Conservation (phyloP, 2,113 vertebrate species). For the Boleophthalmus pectinirostris region DNA sequence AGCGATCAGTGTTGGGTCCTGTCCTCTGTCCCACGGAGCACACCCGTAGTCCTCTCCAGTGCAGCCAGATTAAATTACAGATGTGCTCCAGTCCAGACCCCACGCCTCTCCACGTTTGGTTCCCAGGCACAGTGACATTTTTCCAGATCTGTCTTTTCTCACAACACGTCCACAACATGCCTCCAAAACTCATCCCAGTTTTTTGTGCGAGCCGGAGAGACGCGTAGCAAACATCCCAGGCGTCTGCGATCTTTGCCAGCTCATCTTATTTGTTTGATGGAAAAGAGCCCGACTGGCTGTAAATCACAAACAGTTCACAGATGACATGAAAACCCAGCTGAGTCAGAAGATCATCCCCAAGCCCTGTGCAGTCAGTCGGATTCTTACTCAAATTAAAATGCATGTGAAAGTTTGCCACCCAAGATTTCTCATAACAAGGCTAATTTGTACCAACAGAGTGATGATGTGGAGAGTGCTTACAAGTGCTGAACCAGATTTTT, state of each 20-base stretch:
- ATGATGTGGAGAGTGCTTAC: too few species aligned
- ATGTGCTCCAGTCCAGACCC: constrained; percentile 56
- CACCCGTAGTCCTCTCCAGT: constrained; percentile 57
- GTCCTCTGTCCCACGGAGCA: constrained; percentile 52
- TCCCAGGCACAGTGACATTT: constrained; percentile 65
- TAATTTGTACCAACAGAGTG: not conserved
- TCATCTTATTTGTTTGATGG: constrained; percentile 54
- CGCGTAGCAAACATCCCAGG: constrained; percentile 41
- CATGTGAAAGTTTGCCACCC: not conserved
- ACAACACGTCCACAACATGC: constrained; percentile 44
- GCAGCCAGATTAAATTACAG: constrained; percentile 73
- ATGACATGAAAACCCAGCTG: constrained; percentile 19
- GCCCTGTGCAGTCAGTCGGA: not conserved
- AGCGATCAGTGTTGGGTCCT: constrained; percentile 37
- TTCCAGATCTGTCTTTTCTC: constrained; percentile 61
- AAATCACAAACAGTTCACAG: constrained; percentile 47
- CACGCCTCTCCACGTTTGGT: constrained; percentile 16
- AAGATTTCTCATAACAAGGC: not conserved
- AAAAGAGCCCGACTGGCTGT: constrained; percentile 41
- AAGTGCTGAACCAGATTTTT: too few species aligned
- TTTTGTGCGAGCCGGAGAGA: constrained; percentile 19
- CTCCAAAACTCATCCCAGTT: constrained; percentile 13
- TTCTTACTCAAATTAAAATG: not conserved
- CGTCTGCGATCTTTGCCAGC: constrained; percentile 48
- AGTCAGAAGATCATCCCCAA: constrained; percentile 27